These are phyloP conservation scores for Melipona bicolor DNA, from an alignment of 2,888 invertebrate species.

Conservation along the genomic window DNA sequence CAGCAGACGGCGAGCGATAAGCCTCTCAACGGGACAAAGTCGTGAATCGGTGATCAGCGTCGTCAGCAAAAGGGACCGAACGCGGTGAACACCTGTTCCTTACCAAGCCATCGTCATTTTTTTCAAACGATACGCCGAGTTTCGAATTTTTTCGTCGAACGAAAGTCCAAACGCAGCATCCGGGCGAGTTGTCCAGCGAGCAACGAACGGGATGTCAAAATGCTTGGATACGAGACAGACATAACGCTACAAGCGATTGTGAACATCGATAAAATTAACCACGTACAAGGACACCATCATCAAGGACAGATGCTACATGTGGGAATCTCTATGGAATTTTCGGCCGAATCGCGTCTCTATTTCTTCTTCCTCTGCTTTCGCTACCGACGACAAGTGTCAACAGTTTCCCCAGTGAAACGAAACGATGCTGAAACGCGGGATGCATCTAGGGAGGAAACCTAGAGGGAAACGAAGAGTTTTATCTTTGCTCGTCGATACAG, in stretches of 20 bases:
- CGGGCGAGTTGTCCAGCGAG: not conserved
- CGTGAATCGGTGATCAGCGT: constrained; percentile 66
- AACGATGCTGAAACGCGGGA: not conserved
- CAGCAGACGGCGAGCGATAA: constrained; percentile 69
- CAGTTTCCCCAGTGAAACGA: too few species aligned
- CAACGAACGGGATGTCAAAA: not conserved
- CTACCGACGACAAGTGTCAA: too few species aligned
- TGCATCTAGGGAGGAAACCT: not conserved
- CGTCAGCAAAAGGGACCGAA: constrained; percentile 65
- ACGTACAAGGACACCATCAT: constrained; percentile 12
- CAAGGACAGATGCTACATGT: not conserved
- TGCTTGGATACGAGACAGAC: constrained; percentile 7
- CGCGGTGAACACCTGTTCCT: constrained; percentile 68
- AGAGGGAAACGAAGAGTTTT: not conserved
- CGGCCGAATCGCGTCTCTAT: not conserved
- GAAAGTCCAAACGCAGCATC: constrained; percentile 3
- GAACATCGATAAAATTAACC: constrained; percentile 25
- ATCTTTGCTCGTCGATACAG: constrained; percentile 12
- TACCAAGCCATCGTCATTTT: constrained; percentile 34
- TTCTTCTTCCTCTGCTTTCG: too few species aligned
- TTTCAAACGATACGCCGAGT: constrained; percentile 31
- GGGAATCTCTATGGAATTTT: constrained; percentile 1
- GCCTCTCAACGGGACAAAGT: constrained; percentile 49
- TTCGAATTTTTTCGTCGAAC: not conserved
- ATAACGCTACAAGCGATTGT: not conserved